phyloP scores from a whole-genome alignment of 2,888 invertebrate genomes.

The Eurois occulta region DNA sequence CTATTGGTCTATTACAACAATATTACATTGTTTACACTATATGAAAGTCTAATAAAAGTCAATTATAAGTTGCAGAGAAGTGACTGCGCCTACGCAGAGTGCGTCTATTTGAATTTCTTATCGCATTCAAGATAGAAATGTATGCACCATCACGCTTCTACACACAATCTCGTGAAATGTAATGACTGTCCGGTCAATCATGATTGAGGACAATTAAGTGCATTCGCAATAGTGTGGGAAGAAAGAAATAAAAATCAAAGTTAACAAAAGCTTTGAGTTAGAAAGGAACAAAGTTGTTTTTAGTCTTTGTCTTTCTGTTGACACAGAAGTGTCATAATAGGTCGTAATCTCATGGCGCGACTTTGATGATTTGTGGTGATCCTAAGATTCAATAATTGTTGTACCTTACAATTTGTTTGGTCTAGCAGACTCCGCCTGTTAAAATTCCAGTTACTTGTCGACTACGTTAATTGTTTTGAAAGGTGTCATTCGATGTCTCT shows the following conservation, averaged over 20 bases:
- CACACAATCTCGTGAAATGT: constrained; percentile 15
- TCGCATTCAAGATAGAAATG: constrained; percentile 25
- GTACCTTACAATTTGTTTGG: not conserved
- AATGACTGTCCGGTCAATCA: constrained; percentile 31
- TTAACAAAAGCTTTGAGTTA: not conserved
- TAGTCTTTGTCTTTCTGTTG: constrained; percentile 12
- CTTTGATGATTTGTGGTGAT: not conserved
- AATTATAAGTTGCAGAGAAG: constrained; percentile 23
- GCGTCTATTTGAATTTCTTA: constrained; percentile 20
- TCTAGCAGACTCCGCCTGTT: not conserved
- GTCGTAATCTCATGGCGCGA: not conserved
- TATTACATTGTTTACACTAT: constrained; percentile 42
- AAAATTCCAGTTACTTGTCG: not conserved
- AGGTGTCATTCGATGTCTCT: not conserved
- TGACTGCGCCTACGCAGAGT: constrained; percentile 30
- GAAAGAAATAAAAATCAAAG: constrained; percentile 7
- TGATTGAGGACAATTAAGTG: constrained; percentile 34
- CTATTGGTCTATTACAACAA: constrained; percentile 30
- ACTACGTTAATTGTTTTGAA: not conserved
- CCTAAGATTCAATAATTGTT: not conserved
- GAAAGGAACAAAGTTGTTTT: not conserved
- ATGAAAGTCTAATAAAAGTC: constrained; percentile 41
- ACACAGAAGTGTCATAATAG: constrained; percentile 1
- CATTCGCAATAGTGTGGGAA: constrained; percentile 13
- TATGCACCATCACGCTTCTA: constrained; percentile 43